These are phyloP conservation scores for Oriolus oriolus DNA, from an alignment of 2,113 vertebrate species.

Conservation along the genomic window DNA sequence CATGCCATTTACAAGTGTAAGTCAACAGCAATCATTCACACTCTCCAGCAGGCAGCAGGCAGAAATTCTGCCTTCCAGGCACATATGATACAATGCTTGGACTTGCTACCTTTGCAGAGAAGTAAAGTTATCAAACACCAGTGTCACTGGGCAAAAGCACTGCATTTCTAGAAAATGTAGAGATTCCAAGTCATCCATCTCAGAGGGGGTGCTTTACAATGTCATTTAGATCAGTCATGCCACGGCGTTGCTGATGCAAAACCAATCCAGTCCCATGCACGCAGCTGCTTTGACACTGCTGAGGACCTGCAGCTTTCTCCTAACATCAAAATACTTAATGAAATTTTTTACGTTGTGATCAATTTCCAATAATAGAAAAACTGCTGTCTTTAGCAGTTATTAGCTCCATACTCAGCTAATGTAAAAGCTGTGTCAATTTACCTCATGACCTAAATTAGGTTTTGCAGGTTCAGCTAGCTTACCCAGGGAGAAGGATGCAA, in stretches of 20 bases:
- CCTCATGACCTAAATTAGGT: neutral
- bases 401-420: neutral
- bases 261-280: neutral
- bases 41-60: neutral
- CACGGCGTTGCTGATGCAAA: neutral
- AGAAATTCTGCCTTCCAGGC: neutral
- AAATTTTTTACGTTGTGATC: neutral
- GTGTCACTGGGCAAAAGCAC: neutral
- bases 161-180: neutral
- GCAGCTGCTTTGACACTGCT: neutral
- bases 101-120: neutral
- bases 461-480: constrained; percentile 3
- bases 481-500: neutral
- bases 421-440: neutral
- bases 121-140: neutral
- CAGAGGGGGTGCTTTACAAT: neutral
- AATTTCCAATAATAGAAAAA: neutral
- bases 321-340: neutral
- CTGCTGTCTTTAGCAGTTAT: neutral
- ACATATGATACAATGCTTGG: neutral
- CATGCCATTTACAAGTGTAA: neutral
- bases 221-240: neutral
- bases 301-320: neutral
- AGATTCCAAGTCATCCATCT: neutral
- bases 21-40: neutral